Base-by-base conservation (phyloP, 2,888 invertebrate genomes). In the Perdita meconis region DNA sequence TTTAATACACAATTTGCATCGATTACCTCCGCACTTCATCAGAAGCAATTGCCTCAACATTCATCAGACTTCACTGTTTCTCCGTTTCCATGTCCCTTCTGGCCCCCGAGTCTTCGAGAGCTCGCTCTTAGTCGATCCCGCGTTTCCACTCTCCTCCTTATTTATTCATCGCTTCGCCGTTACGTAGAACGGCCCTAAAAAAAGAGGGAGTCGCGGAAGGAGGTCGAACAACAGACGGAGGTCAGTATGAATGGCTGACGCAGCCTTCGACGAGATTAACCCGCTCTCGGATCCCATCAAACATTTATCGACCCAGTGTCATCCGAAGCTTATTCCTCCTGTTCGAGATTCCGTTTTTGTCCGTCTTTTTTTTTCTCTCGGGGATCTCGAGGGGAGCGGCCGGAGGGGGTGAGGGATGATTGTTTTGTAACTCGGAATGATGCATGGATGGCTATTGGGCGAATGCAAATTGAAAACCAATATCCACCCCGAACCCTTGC, bases 381-480 rank as follows among this genome's bases (percentile, higher is more conserved):
- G 16, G 36, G 34, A 56, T 22, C 61, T 64, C 51, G 56, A 36
- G 34, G 63, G 60, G 56, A 38, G 22, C n/a, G 42, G 53, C 22
- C 55, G 50, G 47, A 51, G 22, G 40, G 47, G 36, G 19, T 53
- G 22, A 40, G 47, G 36, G 19, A 50, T 51, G 70, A 55, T 70
- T 67, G 78, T 80, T 80, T 83, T 75, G 76, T 80, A 80, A 82
- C 76, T 81, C 69, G 72, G 73, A 78, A 86, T 86, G 82, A 85
- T 83, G 85, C 86, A 86, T 75, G 71, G 77, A 36, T 81, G 80
- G 82, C 80, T 85, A 86, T 82, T 71, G 85, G 82, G 80, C 78
- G 84, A 87, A 87, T 86, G 87, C 87, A 89, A 90, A 90, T 90
- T 88, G 87, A 90, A 90, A 89, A 88, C 88, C 89, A 84, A 90